Base-by-base conservation (phyloP, 2,888 invertebrate genomes). In the Pseudeuparius sepicola region DNA sequence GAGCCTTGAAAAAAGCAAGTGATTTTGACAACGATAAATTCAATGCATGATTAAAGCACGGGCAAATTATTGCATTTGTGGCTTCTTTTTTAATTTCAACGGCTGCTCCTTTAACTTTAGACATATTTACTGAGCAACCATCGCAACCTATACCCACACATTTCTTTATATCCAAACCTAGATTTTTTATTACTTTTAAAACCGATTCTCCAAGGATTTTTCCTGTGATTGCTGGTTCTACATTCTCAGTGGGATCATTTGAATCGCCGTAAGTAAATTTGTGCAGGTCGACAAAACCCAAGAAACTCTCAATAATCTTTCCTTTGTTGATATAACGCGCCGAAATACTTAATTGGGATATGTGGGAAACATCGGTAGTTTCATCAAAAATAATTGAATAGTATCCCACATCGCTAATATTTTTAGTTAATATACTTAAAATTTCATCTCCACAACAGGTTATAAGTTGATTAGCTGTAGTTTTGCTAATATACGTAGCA, bases 11-110 rank as follows among this genome's bases (percentile, higher is more conserved):
- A 17, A 34, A 34, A 20, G 14, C 24, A 9, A 23, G 11, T 14
- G 34, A 31, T 30, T 34, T 34, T 14, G 34, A 34, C 14, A 34
- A 14, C 11, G 34, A 30, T 30, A 38, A 25, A 34, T 38, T 38
- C 13, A 34, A 16, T 20, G 30, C 13, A 13, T 34, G 30, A 23
- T 20, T 38, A 20, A n/a, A 25, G 24, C 34, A 30, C 14, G 34
- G 34, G 28, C 10, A 30, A 17, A 29, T 12, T 16, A 33, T 24
- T 18, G 34, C 30, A 26, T 38, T 38, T n/a, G 7, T 7, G 10
- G 29, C 25, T 7, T 34, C 10, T 27, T 31, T 31, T 18, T 34
- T 26, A 12, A 38, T 15, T 38, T 38, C 18, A 18, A 9, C 20
- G 12, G 29, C 38, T 11, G 29, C 27, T 9, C 31, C 25, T 31